phyloP scores from a whole-genome alignment of 2,888 invertebrate species.

The Zeuzera pyrina region DNA sequence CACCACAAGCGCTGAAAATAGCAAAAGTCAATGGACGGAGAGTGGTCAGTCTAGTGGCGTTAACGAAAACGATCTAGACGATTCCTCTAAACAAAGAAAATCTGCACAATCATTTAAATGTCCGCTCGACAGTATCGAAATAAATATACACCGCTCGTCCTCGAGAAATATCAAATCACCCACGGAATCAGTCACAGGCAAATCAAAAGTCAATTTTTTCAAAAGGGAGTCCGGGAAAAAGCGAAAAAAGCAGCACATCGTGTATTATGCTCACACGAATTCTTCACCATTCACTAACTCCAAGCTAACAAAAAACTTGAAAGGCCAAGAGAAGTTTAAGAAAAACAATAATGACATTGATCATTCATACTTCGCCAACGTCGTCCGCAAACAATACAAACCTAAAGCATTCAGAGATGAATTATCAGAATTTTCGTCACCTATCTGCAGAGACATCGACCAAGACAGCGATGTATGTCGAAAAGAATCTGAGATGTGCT shows the following conservation, averaged over 20 bases:
- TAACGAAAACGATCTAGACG: too few species aligned
- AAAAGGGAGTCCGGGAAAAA: too few species aligned
- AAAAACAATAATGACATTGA: slow-evolving; percentile 11
- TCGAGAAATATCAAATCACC: too few species aligned
- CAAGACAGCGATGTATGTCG: slow-evolving; percentile 8
- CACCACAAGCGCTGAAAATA: too few species aligned
- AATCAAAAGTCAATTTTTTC: too few species aligned
- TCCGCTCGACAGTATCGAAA: too few species aligned
- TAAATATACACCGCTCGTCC: too few species aligned
- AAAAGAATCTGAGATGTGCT: slow-evolving; percentile 38
- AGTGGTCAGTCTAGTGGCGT: too few species aligned
- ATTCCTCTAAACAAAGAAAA: too few species aligned
- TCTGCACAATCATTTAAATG: too few species aligned
- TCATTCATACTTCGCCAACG: slow-evolving; percentile 26
- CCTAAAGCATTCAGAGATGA: slow-evolving; percentile 28
- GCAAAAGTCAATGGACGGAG: slow-evolving; percentile 19
- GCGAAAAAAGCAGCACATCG: too few species aligned
- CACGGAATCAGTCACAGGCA: too few species aligned
- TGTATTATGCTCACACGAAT: slow-evolving; percentile 36
- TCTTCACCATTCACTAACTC: slow-evolving; percentile 22
- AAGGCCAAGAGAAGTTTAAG: not conserved
- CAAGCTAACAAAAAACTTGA: not conserved
- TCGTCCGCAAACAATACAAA: slow-evolving; percentile 40
- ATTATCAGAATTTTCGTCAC: slow-evolving; percentile 39
- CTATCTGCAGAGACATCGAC: slow-evolving; percentile 36